A percentile compares a stretch with the other conserved stretches of the same genome.
phyloP scores from a whole-genome alignment of 2,888 invertebrate genomes.

The Chymomyza fuscimana region DNA sequence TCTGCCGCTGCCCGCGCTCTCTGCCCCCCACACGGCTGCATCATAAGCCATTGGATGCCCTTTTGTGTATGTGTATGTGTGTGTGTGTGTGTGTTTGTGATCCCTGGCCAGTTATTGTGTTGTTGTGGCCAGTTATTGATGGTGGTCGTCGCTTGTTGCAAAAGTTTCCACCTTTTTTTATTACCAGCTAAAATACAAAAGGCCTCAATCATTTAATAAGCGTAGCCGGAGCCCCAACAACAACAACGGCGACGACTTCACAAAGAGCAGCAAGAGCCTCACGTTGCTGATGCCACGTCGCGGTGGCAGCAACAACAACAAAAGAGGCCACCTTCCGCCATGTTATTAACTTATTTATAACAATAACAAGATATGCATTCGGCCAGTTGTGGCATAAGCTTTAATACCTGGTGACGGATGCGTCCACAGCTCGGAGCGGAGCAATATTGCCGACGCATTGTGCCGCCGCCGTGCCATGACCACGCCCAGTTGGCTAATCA shows the following conservation, averaged over 20 bases:
- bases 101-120: neutral
- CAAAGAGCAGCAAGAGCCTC: slow-evolving; percentile 15
- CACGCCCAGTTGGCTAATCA: neutral
- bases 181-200: slow-evolving; percentile 43
- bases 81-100: slow-evolving; percentile 9
- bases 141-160: slow-evolving; percentile 60
- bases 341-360: slow-evolving; percentile 81
- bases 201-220: slow-evolving; percentile 74
- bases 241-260: neutral
- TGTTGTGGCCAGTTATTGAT: slow-evolving; percentile 62
- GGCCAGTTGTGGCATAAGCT: neutral
- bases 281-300: neutral
- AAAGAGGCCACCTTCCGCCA: slow-evolving; percentile 79
- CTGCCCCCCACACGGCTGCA: neutral
- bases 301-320: slow-evolving; percentile 49
- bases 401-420: neutral
- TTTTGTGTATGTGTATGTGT: slow-evolving; percentile 18
- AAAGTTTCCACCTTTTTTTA: slow-evolving; percentile 67
- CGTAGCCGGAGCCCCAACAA: slow-evolving; percentile 46
- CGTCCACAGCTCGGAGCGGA: neutral
- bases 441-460: neutral
- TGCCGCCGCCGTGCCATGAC: slow-evolving; percentile 5
- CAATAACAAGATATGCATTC: slow-evolving; percentile 67
- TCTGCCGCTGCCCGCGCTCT: neutral
- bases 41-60: too few species aligned